Base-by-base conservation (phyloP, 2,888 invertebrate genomes). In the Rhamnusium bicolor region DNA sequence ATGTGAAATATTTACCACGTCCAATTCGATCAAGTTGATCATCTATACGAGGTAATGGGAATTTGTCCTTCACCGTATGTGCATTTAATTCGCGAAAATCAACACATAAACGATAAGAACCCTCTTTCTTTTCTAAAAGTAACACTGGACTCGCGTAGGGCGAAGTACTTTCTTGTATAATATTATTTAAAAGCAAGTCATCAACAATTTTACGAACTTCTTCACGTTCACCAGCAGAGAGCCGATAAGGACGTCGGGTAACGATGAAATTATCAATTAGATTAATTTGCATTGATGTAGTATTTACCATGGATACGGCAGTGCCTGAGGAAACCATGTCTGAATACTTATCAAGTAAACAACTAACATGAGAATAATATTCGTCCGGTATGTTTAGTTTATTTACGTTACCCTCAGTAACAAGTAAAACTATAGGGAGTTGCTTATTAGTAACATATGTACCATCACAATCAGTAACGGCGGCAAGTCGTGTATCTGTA, bases 31-130 rank as follows among this genome's bases (percentile, higher is more conserved):
- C n/a, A n/a, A n/a, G n/a, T n/a, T n/a, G n/a, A n/a, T n/a, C n/a
- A n/a, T n/a, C n/a, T n/a, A n/a, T n/a, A n/a, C n/a, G n/a, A n/a
- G n/a, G n/a, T n/a, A n/a, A n/a, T n/a, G n/a, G n/a, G n/a, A n/a
- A n/a, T n/a, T n/a, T n/a, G n/a, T n/a, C n/a, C n/a, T n/a, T n/a
- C n/a, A n/a, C n/a, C n/a, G n/a, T n/a, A n/a, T n/a, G n/a, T n/a
- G n/a, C n/a, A n/a, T n/a, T n/a, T n/a, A 83, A 69, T 24, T 74
- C 76, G 6, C 81, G 75, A 69, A 73, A 83, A 74, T 75, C 76
- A 2, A 72, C 69, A 47, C 76, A 78, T 71, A 80, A 54, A 21
- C 78, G 19, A 51, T 74, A 74, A 0, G 62, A 14, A 1, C 74
- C 73, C 8, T 70, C 68, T 51, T 76, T 74, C 53, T 76, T 78